Percentiles rank a stretch among this genome's conserved stretches.
phyloP scores from a whole-genome alignment of 2,888 invertebrate genomes.

The Apodemia mormo region DNA sequence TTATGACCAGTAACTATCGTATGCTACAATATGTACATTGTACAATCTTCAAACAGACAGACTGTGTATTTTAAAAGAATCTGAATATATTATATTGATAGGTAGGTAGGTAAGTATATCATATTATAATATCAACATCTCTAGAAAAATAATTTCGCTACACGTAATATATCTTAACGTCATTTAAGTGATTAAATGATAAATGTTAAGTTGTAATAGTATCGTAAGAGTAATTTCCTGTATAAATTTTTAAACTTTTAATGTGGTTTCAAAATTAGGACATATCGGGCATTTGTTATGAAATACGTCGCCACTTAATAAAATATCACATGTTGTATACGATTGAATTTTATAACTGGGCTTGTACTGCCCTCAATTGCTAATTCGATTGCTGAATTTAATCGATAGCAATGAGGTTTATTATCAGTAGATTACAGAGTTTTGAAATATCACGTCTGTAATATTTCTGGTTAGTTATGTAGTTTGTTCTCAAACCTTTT shows the following conservation, averaged over 20 bases:
- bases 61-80: too few species aligned
- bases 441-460: background rate
- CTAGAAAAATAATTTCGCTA: background rate
- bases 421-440: background rate
- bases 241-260: background rate
- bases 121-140: too few species aligned
- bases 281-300: background rate
- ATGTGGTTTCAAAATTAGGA: background rate
- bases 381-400: conserved; percentile 11
- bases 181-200: background rate
- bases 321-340: conserved; percentile 7
- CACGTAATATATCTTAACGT: background rate
- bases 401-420: background rate
- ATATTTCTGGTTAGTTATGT: conserved; percentile 16
- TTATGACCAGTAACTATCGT: too few species aligned
- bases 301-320: background rate
- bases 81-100: too few species aligned
- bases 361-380: conserved; percentile 16
- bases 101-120: too few species aligned
- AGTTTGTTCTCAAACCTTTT: conserved; percentile 17
- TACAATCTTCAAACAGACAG: too few species aligned
- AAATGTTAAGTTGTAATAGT: conserved; percentile 27
- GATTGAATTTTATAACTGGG: conserved; percentile 1
- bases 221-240: conserved; percentile 16
- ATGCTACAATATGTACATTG: too few species aligned